Evolutionary conservation across 2,113 vertebrate genomes (phyloP).

Genomic region (Archilochus colubris): DNA sequence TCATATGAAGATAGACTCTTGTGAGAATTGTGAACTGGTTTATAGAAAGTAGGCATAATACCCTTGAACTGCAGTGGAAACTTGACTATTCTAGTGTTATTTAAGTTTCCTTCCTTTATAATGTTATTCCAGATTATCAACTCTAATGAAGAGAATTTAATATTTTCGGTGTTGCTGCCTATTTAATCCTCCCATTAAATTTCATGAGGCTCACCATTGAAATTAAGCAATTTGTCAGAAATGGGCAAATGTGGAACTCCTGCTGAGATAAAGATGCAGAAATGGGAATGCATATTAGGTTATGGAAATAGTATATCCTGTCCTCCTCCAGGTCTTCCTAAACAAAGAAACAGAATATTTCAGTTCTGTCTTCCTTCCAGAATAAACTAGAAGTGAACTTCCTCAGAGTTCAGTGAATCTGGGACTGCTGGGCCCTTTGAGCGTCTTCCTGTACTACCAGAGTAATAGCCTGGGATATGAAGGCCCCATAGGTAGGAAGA

Average conservation of each 20-base stretch:
- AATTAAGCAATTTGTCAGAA: conserved; percentile 28
- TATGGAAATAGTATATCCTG: neutral
- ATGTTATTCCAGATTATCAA: conserved; percentile 2
- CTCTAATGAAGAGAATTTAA: neutral
- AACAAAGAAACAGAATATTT: neutral
- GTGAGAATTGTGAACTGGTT: neutral
- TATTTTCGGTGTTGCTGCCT: conserved; percentile 5
- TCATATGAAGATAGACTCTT: neutral
- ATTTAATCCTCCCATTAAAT: conserved; percentile 29
- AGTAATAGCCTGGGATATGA: neutral
- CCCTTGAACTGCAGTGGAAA: neutral
- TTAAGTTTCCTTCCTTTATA: neutral
- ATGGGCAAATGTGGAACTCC: neutral
- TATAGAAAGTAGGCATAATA: neutral
- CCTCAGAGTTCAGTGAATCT: neutral
- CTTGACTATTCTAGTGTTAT: neutral
- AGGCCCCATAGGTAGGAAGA: neutral
- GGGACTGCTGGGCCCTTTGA: neutral
- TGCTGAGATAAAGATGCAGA: neutral
- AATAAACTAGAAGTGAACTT: neutral
- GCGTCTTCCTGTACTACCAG: neutral
- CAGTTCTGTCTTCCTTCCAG: neutral
- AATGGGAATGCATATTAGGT: neutral
- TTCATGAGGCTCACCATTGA: neutral
- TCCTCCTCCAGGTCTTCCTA: neutral